phyloP scores from a whole-genome alignment of 2,113 vertebrate genomes.

The Megaceryle torquata region DNA sequence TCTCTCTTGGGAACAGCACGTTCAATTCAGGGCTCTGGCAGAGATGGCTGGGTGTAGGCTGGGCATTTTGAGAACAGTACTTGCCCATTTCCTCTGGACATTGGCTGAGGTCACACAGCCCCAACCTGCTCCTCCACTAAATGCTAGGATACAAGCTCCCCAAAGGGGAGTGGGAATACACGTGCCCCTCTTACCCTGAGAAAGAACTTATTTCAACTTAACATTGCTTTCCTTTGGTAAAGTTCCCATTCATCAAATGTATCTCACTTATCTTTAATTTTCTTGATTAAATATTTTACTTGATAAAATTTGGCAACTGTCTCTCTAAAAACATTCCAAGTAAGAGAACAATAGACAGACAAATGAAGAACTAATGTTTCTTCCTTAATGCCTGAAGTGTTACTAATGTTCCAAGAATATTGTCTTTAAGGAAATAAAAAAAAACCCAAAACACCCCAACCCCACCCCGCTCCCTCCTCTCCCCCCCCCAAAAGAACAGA shows the following conservation, averaged over 20 bases:
- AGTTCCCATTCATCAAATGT: slow-evolving; percentile 30
- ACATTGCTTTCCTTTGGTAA: slow-evolving; percentile 13
- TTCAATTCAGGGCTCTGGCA: not conserved
- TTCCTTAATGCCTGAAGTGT: slow-evolving; percentile 12
- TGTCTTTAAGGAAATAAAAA: slow-evolving; percentile 11
- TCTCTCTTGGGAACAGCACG: not conserved
- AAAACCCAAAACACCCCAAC: not conserved
- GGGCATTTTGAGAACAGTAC: not conserved
- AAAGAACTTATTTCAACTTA: not conserved
- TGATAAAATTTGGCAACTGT: slow-evolving; percentile 37
- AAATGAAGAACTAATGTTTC: slow-evolving; percentile 53
- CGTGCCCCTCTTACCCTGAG: not conserved
- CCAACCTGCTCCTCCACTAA: not conserved
- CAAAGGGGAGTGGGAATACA: not conserved
- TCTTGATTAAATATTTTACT: slow-evolving; percentile 44
- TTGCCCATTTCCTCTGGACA: not conserved
- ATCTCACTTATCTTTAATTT: slow-evolving; percentile 31
- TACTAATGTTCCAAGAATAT: slow-evolving; percentile 21
- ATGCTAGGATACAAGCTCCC: not conserved
- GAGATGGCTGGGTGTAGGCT: not conserved
- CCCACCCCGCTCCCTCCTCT: too few species aligned
- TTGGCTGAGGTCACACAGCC: rapidly evolving
- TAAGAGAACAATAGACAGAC: slow-evolving; percentile 44
- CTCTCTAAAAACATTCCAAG: slow-evolving; percentile 53
- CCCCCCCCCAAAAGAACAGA: too few species aligned